A percentile compares a stretch with the other conserved stretches of the same genome.
Evolutionary conservation across 2,888 invertebrate genomes (phyloP).

Genomic region (Mythimna loreyi): DNA sequence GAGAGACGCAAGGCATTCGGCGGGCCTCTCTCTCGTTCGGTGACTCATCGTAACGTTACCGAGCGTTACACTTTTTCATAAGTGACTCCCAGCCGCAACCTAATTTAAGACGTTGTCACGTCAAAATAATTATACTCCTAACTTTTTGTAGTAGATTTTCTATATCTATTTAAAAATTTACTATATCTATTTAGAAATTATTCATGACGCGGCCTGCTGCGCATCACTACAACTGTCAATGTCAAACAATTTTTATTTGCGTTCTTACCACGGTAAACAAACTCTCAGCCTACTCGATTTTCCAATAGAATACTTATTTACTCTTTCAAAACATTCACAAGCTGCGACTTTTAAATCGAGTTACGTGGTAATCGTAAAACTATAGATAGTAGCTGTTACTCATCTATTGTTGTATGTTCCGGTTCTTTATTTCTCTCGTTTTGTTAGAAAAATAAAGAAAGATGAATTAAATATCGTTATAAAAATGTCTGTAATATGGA

Average conservation of each 20-base stretch:
- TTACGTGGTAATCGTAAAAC: slow-evolving; percentile 19
- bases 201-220: no score
- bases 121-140: no score
- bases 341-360: slow-evolving; percentile 19
- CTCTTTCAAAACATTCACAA: slow-evolving; percentile 1
- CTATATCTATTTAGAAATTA: no score
- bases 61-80: no score
- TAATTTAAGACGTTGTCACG: no score
- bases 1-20: no score
- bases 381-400: slow-evolving; percentile 34
- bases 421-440: slow-evolving; percentile 13
- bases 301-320: neutral
- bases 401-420: slow-evolving; percentile 40
- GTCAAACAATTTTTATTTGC: slow-evolving; percentile 4
- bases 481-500: slow-evolving; percentile 69
- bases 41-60: no score
- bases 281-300: slow-evolving; percentile 28
- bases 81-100: no score
- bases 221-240: slow-evolving; percentile 40
- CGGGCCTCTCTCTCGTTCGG: no score
- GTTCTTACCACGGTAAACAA: slow-evolving; percentile 18
- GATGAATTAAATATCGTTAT: slow-evolving; percentile 48
- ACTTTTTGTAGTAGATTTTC: no score
- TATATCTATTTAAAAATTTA: no score
- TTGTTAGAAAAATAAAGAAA: slow-evolving; percentile 15